A percentile compares a stretch with the other conserved stretches of the same genome.
These are phyloP conservation scores for Liasis olivaceus DNA, from an alignment of 2,797 vertebrate species.

Conservation along the genomic window DNA sequence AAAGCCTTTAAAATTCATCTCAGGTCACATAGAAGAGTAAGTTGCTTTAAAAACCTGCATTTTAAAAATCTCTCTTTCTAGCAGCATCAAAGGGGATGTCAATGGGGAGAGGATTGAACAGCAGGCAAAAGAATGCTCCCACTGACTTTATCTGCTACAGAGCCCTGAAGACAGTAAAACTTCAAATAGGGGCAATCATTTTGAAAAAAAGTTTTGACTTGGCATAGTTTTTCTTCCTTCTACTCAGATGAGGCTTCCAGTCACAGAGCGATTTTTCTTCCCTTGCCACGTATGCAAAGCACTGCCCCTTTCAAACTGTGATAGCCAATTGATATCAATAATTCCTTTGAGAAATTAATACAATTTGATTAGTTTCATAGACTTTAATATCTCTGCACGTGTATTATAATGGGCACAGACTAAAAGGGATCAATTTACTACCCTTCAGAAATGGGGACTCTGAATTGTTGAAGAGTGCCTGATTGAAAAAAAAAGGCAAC, in stretches of 20 bases:
- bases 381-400: neutral
- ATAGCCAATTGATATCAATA: neutral
- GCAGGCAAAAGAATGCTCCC: constrained; percentile 39
- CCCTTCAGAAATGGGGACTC: neutral
- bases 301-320: neutral
- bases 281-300: neutral
- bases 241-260: constrained; percentile 20
- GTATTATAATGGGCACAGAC: neutral
- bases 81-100: constrained; percentile 52
- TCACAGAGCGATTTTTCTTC: constrained; percentile 1
- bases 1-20: constrained; percentile 61
- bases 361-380: neutral
- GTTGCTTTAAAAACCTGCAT: constrained; percentile 48
- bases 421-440: neutral
- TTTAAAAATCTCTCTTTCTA: constrained; percentile 27
- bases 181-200: constrained; percentile 48
- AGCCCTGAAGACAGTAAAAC: constrained; percentile 32
- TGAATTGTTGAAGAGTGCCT: neutral
- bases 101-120: constrained; percentile 43
- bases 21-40: constrained; percentile 59
- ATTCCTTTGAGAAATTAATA: neutral
- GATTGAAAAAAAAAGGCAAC: neutral
- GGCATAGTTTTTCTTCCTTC: constrained; percentile 43
- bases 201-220: constrained; percentile 20
- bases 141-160: constrained; percentile 42